phyloP scores from a whole-genome alignment of 2,113 vertebrate genomes.

The Megalops atlanticus region DNA sequence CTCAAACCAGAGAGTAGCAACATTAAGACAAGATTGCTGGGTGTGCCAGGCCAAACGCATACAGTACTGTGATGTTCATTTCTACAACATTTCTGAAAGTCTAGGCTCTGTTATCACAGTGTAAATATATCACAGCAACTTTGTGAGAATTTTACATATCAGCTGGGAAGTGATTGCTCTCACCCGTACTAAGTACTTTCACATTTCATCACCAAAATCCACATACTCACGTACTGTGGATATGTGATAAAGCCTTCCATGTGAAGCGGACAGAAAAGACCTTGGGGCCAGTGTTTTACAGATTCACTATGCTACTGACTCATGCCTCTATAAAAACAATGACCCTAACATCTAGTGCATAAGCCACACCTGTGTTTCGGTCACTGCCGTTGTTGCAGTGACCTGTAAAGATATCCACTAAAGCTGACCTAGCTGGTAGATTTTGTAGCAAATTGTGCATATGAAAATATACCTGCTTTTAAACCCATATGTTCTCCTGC shows the following conservation, averaged over 20 bases:
- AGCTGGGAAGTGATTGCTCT: background rate
- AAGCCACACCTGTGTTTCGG: background rate
- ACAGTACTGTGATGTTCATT: conserved; percentile 1
- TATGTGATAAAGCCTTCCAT: background rate
- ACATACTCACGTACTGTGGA: background rate
- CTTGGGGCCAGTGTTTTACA: background rate
- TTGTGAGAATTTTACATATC: background rate
- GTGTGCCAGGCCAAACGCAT: conserved; percentile 5
- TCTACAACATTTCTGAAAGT: background rate
- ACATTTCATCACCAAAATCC: background rate
- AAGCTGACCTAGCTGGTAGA: background rate
- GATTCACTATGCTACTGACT: background rate
- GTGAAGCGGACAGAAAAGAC: background rate
- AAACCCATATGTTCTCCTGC: background rate
- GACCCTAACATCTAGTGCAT: background rate
- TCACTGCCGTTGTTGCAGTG: background rate
- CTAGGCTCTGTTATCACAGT: background rate
- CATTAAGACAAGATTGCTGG: conserved; percentile 2
- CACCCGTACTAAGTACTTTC: background rate
- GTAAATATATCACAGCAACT: background rate
- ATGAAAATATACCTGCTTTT: background rate
- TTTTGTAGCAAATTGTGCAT: too few relatives aligned
- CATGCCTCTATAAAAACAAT: background rate
- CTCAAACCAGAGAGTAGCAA: conserved; percentile 5
- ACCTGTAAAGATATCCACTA: background rate